These are phyloP conservation scores for Sturmia bella DNA, from an alignment of 2,888 invertebrate species.

Conservation along the genomic window DNA sequence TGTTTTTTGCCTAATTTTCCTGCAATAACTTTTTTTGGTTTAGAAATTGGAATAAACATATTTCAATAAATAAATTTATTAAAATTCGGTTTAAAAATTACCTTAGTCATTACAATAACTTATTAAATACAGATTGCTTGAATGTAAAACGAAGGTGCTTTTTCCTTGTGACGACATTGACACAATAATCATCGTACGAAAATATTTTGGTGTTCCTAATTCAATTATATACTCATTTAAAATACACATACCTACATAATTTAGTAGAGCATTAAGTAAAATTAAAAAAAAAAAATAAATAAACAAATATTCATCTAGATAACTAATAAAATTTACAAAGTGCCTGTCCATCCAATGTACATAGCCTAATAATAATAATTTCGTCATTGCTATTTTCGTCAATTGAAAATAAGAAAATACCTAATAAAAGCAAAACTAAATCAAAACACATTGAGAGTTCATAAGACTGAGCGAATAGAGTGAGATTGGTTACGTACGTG, in stretches of 20 bases:
- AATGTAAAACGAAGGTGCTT: constrained; percentile 53
- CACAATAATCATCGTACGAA: constrained; percentile 52
- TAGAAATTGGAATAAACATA: constrained; percentile 38
- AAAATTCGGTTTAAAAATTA: constrained; percentile 53
- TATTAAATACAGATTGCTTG: constrained; percentile 2
- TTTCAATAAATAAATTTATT: constrained; percentile 27
- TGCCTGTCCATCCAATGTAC: constrained; percentile 13
- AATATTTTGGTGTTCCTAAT: constrained; percentile 50
- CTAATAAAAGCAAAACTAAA: constrained; percentile 32
- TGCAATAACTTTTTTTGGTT: constrained; percentile 48
- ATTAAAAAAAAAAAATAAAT: constrained; percentile 4
- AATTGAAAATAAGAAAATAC: constrained; percentile 41
- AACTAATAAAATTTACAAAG: constrained; percentile 26
- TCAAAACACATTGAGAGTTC: constrained; percentile 59
- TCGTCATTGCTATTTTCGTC: constrained; percentile 79
- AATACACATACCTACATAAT: background rate
- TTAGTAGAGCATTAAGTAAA: constrained; percentile 21
- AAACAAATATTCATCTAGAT: constrained; percentile 2
- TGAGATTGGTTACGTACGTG: constrained; percentile 56
- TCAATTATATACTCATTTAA: constrained; percentile 51
- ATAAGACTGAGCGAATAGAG: constrained; percentile 56
- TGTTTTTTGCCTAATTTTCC: constrained; percentile 40
- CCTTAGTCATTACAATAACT: constrained; percentile 29
- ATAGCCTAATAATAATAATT: constrained; percentile 52
- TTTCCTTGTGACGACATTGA: constrained; percentile 64